phyloP scores from a whole-genome alignment of 2,888 invertebrate species.

The Nomada ferruginata region DNA sequence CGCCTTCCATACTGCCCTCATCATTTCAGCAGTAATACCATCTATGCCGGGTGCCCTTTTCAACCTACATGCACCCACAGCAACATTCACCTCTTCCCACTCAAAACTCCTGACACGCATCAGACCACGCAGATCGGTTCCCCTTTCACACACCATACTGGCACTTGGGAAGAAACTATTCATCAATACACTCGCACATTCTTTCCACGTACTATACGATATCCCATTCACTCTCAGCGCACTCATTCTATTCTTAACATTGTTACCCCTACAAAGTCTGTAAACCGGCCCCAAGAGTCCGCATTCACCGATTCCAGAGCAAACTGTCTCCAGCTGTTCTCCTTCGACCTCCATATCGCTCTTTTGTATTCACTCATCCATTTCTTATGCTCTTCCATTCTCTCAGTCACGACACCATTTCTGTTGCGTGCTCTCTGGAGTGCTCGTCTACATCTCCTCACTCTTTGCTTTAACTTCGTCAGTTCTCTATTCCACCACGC shows the following conservation, averaged over 20 bases:
- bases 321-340: not conserved
- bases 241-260: not conserved
- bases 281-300: slow-evolving; percentile 8
- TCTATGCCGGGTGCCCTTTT: not conserved
- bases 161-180: not conserved
- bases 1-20: not conserved
- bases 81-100: not conserved
- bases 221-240: not conserved
- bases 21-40: not conserved
- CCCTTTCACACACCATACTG: not conserved
- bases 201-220: not conserved
- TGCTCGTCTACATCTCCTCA: not conserved
- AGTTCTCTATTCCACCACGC: slow-evolving; percentile 30
- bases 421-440: not conserved
- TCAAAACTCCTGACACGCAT: not conserved
- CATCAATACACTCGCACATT: not conserved
- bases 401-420: not conserved
- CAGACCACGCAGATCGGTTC: not conserved
- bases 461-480: not conserved
- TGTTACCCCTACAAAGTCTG: not conserved
- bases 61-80: not conserved
- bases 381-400: not conserved
- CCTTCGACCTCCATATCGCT: not conserved
- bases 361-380: not conserved
- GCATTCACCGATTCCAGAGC: not conserved